Conservation (phyloP, 2,888 invertebrate genomes). For the Ommatoiulus sabulosus region DNA sequence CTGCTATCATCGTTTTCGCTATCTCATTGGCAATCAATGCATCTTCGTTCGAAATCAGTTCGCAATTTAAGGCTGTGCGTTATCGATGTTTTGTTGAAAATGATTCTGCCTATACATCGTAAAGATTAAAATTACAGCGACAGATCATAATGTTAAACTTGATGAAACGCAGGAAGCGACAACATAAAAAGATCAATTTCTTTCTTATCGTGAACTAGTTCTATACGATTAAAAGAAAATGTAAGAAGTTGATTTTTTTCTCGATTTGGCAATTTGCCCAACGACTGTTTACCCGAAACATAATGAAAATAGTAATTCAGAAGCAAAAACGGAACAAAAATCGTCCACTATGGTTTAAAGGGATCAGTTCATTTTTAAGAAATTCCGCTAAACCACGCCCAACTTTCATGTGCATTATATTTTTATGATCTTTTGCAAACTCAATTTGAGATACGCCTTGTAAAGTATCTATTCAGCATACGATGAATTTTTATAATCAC, state of each 20-base stretch:
- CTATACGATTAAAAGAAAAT: neutral
- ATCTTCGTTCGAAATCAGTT: neutral
- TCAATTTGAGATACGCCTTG: no score
- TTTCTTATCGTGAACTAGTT: neutral
- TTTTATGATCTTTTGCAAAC: no score
- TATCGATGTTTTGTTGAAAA: neutral
- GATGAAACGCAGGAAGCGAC: neutral
- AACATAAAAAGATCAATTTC: constrained; percentile 2
- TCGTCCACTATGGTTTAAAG: neutral
- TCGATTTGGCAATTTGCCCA: neutral
- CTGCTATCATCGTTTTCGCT: neutral
- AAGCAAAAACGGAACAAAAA: neutral
- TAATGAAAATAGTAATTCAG: neutral
- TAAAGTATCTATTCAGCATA: no score
- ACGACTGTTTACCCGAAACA: neutral
- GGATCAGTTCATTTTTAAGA: neutral
- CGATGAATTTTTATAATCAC: no score
- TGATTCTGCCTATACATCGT: neutral
- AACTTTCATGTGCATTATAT: no score
- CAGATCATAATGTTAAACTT: neutral
- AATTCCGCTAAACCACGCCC: neutral
- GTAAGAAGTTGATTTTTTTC: neutral
- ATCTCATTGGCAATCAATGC: constrained; percentile 15
- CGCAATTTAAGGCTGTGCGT: neutral
- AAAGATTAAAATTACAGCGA: neutral